Evolutionary conservation across 2,113 vertebrate species (phyloP).

Genomic region (Festucalex cinctus): DNA sequence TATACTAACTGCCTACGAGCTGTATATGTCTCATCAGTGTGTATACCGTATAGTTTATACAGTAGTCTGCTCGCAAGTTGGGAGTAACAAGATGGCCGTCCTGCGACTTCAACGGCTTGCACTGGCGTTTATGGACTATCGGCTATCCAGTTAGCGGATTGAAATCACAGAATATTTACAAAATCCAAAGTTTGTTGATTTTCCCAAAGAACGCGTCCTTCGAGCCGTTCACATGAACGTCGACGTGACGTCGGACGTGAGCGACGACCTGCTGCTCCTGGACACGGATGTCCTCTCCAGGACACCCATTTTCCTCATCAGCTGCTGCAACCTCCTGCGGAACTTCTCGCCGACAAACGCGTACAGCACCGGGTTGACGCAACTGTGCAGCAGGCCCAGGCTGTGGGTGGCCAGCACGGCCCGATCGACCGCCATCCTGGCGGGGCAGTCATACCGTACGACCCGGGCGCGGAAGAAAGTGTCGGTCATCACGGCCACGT

Average conservation of each 20-base stretch:
- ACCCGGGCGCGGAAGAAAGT: slow-evolving; percentile 60
- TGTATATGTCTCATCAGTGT: no score
- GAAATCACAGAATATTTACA: no score
- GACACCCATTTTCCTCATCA: slow-evolving; percentile 37
- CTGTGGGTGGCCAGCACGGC: slow-evolving; percentile 63
- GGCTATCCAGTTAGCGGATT: no score
- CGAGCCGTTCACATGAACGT: slow-evolving; percentile 50
- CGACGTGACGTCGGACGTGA: slow-evolving; percentile 57
- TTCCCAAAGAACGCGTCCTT: not conserved
- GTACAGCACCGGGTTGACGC: slow-evolving; percentile 73
- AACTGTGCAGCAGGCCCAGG: slow-evolving; percentile 70
- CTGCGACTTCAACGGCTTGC: no score
- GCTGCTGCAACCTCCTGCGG: slow-evolving; percentile 35
- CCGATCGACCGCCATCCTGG: slow-evolving; percentile 40
- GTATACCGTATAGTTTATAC: no score
- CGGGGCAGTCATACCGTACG: slow-evolving; percentile 43
- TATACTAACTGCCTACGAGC: no score
- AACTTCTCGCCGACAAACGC: slow-evolving; percentile 74
- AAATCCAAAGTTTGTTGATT: no score
- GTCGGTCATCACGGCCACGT: slow-evolving; percentile 59
- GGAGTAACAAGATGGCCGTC: no score
- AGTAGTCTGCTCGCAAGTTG: no score
- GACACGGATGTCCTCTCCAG: slow-evolving; percentile 1
- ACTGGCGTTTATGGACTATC: no score
- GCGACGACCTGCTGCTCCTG: slow-evolving; percentile 48